phyloP scores from a whole-genome alignment of 2,797 vertebrate species.

The Lemur catta region DNA sequence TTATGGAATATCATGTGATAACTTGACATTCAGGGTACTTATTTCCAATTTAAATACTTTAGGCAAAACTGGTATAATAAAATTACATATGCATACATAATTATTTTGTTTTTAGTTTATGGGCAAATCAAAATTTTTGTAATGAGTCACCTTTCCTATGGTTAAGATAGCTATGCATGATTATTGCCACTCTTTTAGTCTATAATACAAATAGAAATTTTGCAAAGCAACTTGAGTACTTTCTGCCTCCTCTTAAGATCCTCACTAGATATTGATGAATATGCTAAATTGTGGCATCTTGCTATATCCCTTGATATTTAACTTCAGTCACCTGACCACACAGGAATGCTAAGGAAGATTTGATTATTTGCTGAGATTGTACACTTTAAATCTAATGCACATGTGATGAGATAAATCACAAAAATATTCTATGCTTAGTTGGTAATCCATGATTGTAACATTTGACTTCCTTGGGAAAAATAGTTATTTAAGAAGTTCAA shows the following conservation, averaged over 20 bases:
- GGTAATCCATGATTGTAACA: not conserved
- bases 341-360: conserved; percentile 41
- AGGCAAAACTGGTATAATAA: not conserved
- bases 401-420: conserved; percentile 4
- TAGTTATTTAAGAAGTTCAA: not conserved
- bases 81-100: not conserved
- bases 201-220: not conserved
- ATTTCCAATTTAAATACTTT: conserved; percentile 22
- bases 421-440: not conserved
- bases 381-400: conserved; percentile 19
- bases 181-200: not conserved
- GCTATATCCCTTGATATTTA: conserved; percentile 17
- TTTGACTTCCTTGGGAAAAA: conserved; percentile 6
- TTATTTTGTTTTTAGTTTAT: not conserved
- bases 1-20: not conserved
- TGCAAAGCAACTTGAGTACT: conserved; percentile 7
- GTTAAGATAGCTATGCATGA: not conserved
- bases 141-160: not conserved
- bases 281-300: conserved; percentile 38
- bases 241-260: not conserved
- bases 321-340: conserved; percentile 47
- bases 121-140: not conserved
- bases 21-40: not conserved
- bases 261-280: conserved; percentile 54
- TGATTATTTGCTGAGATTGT: conserved; percentile 55